A percentile compares a stretch with the other conserved stretches of the same genome.
Conservation (phyloP, 2,888 invertebrate species). For the Caenorhabditis doughertyi region DNA sequence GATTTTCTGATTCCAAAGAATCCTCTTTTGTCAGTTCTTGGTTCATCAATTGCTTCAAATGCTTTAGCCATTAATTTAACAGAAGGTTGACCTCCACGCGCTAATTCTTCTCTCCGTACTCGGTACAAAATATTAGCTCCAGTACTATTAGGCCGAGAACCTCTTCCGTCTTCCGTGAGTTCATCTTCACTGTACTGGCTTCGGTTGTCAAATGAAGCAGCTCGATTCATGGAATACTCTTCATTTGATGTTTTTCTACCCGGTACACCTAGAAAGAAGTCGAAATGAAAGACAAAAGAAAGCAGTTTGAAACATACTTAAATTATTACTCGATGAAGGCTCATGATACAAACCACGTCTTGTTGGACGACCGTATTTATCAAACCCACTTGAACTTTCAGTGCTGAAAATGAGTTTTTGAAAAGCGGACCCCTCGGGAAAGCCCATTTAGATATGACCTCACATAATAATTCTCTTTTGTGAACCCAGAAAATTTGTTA, state of each 20-base stretch:
- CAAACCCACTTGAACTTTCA: conserved; percentile 69
- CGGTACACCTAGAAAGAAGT: conserved; percentile 49
- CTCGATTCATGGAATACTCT: conserved; percentile 59
- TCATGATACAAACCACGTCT: conserved; percentile 76
- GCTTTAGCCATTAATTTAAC: conserved; percentile 79
- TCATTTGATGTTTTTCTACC: conserved; percentile 61
- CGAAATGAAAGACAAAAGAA: neutral
- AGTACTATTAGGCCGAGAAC: conserved; percentile 51
- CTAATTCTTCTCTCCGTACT: conserved; percentile 81
- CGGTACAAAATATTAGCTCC: conserved; percentile 81
- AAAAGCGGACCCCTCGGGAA: too few relatives aligned
- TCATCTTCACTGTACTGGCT: conserved; percentile 65
- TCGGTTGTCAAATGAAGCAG: conserved; percentile 63
- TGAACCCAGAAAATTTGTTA: neutral
- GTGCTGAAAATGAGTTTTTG: conserved; percentile 56
- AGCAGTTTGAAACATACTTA: conserved; percentile 67
- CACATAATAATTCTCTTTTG: neutral
- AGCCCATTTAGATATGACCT: too few relatives aligned
- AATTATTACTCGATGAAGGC: conserved; percentile 77
- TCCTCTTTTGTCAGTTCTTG: conserved; percentile 69
- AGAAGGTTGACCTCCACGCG: conserved; percentile 80
- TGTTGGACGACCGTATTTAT: conserved; percentile 67
- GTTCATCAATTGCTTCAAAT: conserved; percentile 80
- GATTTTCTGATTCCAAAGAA: conserved; percentile 81
- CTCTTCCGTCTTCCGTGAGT: conserved; percentile 41